Base-by-base conservation (phyloP, 2,888 invertebrate species). In the Entomobrya multifasciata region DNA sequence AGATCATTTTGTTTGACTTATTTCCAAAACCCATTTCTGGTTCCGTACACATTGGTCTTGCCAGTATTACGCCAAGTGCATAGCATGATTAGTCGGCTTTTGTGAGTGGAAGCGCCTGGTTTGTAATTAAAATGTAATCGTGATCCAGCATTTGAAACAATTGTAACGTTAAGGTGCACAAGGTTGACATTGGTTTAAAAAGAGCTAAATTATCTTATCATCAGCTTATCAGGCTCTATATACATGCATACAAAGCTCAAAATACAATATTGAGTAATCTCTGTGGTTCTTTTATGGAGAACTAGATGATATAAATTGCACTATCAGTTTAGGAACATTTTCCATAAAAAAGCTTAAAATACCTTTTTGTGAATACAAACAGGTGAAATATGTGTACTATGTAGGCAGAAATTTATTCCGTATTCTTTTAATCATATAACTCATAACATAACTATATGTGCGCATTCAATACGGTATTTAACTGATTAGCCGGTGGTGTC, bases 141-240 rank as follows among this genome's bases (percentile, higher is more conserved):
- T n/a, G n/a, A n/a, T n/a, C 13, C 25, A 47, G 27, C 11, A 30
- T 60, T 27, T 60, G 3, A 30, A 60, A 52, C 49, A 74, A 6
- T 74, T 55, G 4, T 8, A 36, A 36, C 27, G 77, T 77, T 57
- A 81, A 60, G 60, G 47, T 81, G 57, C 27, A 17, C 81, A 83
- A 65, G 82, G 62, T 62, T 83, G 76, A 74, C 82, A 74, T 62
- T 83, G 82, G 36, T 49, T 36, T 62, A 83, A 81, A 49, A 74
- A 25, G 47, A 41, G 8, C 65, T 17, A 10, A 41, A 6, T 67
- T 83, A 83, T 83, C 82, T 83, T 49, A 83, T 83, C 82, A 25
- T 83, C 82, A 25, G n/a, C 41, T 25, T 76, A 76, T 76, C 57
- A 49, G 49, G 10, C 4, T 44, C 41, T 44, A 67, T n/a, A n/a